phyloP scores from a whole-genome alignment of 2,797 vertebrate genomes.

The Mormyrus proboscirostris region DNA sequence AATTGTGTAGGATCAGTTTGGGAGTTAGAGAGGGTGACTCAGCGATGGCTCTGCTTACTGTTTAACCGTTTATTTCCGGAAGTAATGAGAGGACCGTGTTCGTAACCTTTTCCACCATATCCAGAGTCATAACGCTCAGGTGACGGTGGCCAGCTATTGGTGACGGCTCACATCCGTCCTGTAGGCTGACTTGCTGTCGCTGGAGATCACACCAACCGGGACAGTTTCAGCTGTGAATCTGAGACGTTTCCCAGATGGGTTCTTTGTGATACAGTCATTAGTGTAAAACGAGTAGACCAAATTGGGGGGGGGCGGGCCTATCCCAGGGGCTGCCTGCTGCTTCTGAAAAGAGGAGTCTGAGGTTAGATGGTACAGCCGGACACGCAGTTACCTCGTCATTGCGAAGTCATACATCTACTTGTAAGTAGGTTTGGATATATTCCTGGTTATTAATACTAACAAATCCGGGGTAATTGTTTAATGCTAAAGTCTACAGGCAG shows the following conservation, averaged over 20 bases:
- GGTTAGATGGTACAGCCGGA: background rate
- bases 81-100: background rate
- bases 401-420: background rate
- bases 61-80: background rate
- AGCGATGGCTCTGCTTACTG: background rate
- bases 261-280: background rate
- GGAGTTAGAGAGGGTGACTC: background rate
- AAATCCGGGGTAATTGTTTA: background rate
- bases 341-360: background rate
- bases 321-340: background rate
- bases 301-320: background rate
- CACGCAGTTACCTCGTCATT: background rate
- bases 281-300: background rate
- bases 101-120: background rate
- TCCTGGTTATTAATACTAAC: background rate
- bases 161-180: background rate
- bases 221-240: background rate
- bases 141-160: background rate
- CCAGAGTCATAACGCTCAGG: background rate
- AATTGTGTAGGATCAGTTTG: background rate
- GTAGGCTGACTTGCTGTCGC: background rate
- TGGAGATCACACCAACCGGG: background rate
- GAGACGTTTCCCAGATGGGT: background rate
- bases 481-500: background rate
- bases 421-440: background rate